Evolutionary conservation across 2,888 invertebrate genomes (phyloP).

Genomic region (Agriopis aurantiaria): DNA sequence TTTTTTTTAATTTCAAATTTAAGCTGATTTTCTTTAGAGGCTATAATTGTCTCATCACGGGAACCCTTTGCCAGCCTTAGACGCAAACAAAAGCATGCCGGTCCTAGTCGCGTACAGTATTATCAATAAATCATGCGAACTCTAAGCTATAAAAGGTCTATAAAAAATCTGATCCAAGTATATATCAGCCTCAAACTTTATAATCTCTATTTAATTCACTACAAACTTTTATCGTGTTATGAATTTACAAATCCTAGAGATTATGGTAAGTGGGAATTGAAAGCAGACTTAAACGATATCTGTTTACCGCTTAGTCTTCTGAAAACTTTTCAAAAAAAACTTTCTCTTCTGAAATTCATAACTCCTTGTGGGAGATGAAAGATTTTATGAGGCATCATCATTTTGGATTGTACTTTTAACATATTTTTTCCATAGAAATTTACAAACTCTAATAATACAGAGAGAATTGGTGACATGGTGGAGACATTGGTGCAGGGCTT

Average conservation of each 20-base stretch:
- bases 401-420: too few relatives aligned
- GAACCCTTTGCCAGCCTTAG: neutral
- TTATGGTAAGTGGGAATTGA: slow-evolving; percentile 39
- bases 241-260: slow-evolving; percentile 69
- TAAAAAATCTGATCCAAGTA: slow-evolving; percentile 53
- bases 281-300: neutral
- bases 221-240: slow-evolving; percentile 70
- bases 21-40: too few relatives aligned
- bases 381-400: too few relatives aligned
- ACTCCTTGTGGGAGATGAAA: too few relatives aligned
- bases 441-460: too few relatives aligned
- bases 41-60: too few relatives aligned
- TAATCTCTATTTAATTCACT: slow-evolving; percentile 71
- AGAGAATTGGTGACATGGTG: too few relatives aligned
- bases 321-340: neutral
- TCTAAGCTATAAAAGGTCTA: slow-evolving; percentile 53
- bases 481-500: too few relatives aligned
- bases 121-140: slow-evolving; percentile 37
- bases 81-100: neutral
- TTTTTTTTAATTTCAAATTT: too few relatives aligned
- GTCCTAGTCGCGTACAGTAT: slow-evolving; percentile 2
- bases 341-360: too few relatives aligned
- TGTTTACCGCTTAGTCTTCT: neutral
- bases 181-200: slow-evolving; percentile 57
- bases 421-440: too few relatives aligned